Evolutionary conservation across 2,113 vertebrate genomes (phyloP), one percentile per base, ranked within the genome.

Genomic region (Pleuronectes platessa): DNA sequence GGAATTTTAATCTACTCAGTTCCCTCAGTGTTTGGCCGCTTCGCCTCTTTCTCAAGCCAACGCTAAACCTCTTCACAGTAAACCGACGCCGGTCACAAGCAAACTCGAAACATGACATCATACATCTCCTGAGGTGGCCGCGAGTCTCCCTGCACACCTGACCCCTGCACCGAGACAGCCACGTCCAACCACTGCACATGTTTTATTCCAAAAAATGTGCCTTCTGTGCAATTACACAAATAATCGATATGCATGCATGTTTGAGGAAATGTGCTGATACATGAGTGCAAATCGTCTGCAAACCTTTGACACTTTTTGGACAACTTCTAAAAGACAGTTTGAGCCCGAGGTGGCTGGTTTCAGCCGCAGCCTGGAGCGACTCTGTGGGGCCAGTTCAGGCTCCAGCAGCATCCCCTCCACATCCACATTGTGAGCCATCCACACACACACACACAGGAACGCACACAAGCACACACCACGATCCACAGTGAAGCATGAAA

Each of bases 81-180:
- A 90, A 93, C 91, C 79, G 84, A 83, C 79, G 79, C 73, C 61
- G 51, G 84, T 94, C 92, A 84, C 91, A 88, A 81, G 92, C 89
- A 94, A 87, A 94, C 92, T 84, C 89, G 27, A 92, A 92, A 79
- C 83, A 83, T 93, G 92, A 95, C 92, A 82, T 93, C 93, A 92
- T 40, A 0, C 72, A 78, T 68, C 76, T 27, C 35, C 74, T 26
- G 42, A 58, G 71, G 68, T 61, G 24, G 21, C 49, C 23, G 49
- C n/a, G 2, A 23, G 42, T 35, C 67, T 15, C 55, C 13, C 55
- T 59, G 10, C 26, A 68, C 80, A 85, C 79, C 79, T 86, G 79
- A 85, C 56, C 2, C 56, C 2, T 56, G 9, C 54, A 23, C 56
- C 3, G 21, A n/a, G 10, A 15, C 13, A 1, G 7, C 31, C 5